phyloP scores from a whole-genome alignment of 2,888 invertebrate genomes.

The Thyatira batis region DNA sequence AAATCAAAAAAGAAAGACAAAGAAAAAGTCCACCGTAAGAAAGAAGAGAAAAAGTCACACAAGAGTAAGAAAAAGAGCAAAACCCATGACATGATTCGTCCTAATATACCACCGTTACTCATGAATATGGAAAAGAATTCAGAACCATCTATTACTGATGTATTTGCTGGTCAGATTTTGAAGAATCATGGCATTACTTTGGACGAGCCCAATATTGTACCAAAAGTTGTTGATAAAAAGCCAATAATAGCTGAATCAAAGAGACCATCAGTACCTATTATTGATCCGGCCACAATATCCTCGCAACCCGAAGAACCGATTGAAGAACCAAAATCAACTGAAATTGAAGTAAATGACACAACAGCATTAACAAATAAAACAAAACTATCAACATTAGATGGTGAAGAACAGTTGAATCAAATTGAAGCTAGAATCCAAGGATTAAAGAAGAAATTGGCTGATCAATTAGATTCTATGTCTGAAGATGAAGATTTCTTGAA shows the following conservation, averaged over 20 bases:
- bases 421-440: conserved; percentile 85
- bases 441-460: conserved; percentile 67
- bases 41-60: conserved; percentile 69
- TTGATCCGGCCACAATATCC: conserved; percentile 68
- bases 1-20: conserved; percentile 72
- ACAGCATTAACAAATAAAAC: conserved; percentile 46
- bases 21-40: conserved; percentile 59
- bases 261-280: conserved; percentile 67
- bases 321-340: conserved; percentile 8
- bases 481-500: conserved; percentile 86
- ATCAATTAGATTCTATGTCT: conserved; percentile 80
- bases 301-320: conserved; percentile 36
- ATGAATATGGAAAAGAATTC: conserved; percentile 77
- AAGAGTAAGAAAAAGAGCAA: conserved; percentile 72
- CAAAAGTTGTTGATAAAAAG: conserved; percentile 50
- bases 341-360: conserved; percentile 25
- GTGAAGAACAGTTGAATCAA: conserved; percentile 61
- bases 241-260: conserved; percentile 48
- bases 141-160: conserved; percentile 83
- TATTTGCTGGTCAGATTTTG: conserved; percentile 84
- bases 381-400: conserved; percentile 16
- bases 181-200: conserved; percentile 73
- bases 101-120: conserved; percentile 72
- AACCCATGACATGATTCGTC: conserved; percentile 67
- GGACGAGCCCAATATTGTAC: conserved; percentile 51